Percentiles rank a stretch among this genome's conserved stretches.
phyloP scores from a whole-genome alignment of 1,140 invertebrate species.

The Branchinecta lynchi region DNA sequence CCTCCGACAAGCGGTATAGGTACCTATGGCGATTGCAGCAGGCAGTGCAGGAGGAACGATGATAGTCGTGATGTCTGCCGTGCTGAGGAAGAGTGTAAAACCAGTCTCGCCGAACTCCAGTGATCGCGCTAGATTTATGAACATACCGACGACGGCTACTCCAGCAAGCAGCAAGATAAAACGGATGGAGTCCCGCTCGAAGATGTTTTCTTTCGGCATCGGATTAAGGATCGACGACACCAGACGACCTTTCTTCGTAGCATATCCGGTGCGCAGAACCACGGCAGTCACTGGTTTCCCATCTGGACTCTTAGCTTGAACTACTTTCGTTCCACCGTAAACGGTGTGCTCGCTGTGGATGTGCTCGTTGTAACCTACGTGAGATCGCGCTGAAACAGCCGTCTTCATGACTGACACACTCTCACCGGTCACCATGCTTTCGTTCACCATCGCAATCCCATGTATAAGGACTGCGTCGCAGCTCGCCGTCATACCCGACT shows the following conservation, averaged over 20 bases:
- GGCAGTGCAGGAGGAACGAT: slow-evolving; percentile 85
- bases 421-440: slow-evolving; percentile 75
- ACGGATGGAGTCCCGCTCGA: slow-evolving; percentile 76
- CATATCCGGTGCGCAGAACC: slow-evolving; percentile 64
- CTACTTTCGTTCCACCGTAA: slow-evolving; percentile 85
- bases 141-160: slow-evolving; percentile 58
- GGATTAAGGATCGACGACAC: slow-evolving; percentile 84
- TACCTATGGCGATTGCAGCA: slow-evolving; percentile 89
- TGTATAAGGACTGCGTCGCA: slow-evolving; percentile 77
- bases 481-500: slow-evolving; percentile 67
- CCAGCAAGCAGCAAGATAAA: slow-evolving; percentile 66
- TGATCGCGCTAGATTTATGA: slow-evolving; percentile 55
- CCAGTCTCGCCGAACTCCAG: slow-evolving; percentile 46
- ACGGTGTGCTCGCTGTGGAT: slow-evolving; percentile 76
- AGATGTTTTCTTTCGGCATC: slow-evolving; percentile 76
- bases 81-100: slow-evolving; percentile 31
- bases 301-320: slow-evolving; percentile 84
- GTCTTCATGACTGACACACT: slow-evolving; percentile 85
- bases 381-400: slow-evolving; percentile 51
- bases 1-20: slow-evolving; percentile 62
- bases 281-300: slow-evolving; percentile 37
- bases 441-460: slow-evolving; percentile 84
- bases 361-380: slow-evolving; percentile 51
- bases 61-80: slow-evolving; percentile 83
- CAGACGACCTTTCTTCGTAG: slow-evolving; percentile 72